Base-by-base conservation (phyloP, 2,888 invertebrate genomes). In the Caradrina clavipalpis region DNA sequence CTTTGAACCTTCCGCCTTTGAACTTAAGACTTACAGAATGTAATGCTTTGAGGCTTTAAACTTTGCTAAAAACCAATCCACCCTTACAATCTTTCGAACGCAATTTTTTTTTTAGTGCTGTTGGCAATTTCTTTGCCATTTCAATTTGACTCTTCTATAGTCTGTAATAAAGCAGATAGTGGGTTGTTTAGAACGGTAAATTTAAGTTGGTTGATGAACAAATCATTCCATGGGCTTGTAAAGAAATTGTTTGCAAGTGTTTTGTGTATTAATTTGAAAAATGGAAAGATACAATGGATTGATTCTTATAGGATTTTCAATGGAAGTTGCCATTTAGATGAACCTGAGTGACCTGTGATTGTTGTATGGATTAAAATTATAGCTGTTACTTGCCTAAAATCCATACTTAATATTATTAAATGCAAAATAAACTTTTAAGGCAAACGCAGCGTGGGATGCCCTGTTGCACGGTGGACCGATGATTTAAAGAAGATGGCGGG, bases 191-290 rank as follows among this genome's bases (percentile, higher is more conserved):
- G 4, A 21, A 49, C 10, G 4, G 45, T 19, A 56, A 59, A 54
- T 5, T 17, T 39, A 79, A 68, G 60, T 80, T 88, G 76, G 87
- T 85, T 82, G 81, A 84, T 84, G 80, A 86, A 84, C 82, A 82
- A 87, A 88, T 87, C 76, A 83, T 86, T 80, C 72, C 79, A 81
- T 83, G 82, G 84, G 73, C 73, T 87, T 80, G 76, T 81, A 80
- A 78, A 70, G 79, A 87, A 89, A 88, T 88, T 87, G 85, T 89
- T 88, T 86, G 86, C 83, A 87, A 88, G 84, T 86, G 85, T 87
- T 86, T 86, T 83, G 84, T 83, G 84, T 75, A 77, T 87, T 84
- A 83, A 86, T 85, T 83, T 83, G 77, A 71, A 73, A 72, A 80
- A 80, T 78, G 72, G 72, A 62, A 61, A 78, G 61, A 69, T 71